Evolutionary conservation across 2,797 vertebrate genomes (phyloP).

Genomic region (Sebastes oblongus): DNA sequence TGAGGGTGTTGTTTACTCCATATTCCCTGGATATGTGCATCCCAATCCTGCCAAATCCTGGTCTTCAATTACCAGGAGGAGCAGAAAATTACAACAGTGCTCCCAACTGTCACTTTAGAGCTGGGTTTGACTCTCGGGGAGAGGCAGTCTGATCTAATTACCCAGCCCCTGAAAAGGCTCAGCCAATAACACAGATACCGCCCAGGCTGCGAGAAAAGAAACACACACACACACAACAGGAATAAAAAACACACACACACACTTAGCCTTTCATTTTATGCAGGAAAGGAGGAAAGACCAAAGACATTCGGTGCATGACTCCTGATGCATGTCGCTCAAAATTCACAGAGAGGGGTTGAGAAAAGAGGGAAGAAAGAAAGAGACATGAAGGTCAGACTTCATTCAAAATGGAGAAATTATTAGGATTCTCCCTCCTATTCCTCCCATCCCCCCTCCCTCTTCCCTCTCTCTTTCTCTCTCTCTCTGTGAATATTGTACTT

Average conservation of each 20-base stretch:
- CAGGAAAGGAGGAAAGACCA: slow-evolving; percentile 16
- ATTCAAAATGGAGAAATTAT: slow-evolving; percentile 78
- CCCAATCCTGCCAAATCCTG: slow-evolving; percentile 68
- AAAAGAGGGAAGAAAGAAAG: slow-evolving; percentile 41
- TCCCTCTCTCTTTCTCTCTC: not conserved
- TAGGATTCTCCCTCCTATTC: slow-evolving; percentile 54
- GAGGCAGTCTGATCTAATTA: slow-evolving; percentile 80
- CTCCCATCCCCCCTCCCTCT: not conserved
- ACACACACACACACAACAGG: slow-evolving; percentile 2
- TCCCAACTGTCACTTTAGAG: slow-evolving; percentile 77
- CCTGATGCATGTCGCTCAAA: slow-evolving; percentile 37
- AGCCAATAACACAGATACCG: slow-evolving; percentile 65
- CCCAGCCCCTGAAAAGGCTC: slow-evolving; percentile 69
- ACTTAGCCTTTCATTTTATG: slow-evolving; percentile 44
- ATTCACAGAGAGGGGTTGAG: slow-evolving; percentile 44
- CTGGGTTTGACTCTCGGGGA: slow-evolving; percentile 63
- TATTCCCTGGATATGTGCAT: slow-evolving; percentile 58
- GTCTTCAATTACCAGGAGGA: slow-evolving; percentile 76
- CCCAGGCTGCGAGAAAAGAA: slow-evolving; percentile 24
- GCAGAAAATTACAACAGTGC: slow-evolving; percentile 74
- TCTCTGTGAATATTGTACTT: slow-evolving; percentile 60
- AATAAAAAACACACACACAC: slow-evolving; percentile 12
- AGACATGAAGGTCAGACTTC: slow-evolving; percentile 77
- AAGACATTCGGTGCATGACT: slow-evolving; percentile 25
- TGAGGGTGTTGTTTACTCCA: slow-evolving; percentile 65